Evolutionary conservation across 92 coral and sea anemone species (phyloP).

Genomic region (Anthopleura xanthogrammica): DNA sequence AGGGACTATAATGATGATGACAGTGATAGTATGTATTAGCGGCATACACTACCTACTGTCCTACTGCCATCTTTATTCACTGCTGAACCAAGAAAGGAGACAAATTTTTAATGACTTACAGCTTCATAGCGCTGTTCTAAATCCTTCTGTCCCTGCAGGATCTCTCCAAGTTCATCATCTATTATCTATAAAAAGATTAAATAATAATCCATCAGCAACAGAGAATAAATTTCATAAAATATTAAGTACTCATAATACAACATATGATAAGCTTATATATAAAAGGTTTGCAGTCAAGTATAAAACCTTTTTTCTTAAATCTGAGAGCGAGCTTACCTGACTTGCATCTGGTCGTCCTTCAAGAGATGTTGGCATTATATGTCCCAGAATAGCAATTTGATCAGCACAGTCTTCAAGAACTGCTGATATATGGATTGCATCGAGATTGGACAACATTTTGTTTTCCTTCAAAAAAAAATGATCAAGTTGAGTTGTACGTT

Average conservation of each 20-base stretch:
- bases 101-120: slow-evolving; percentile 51
- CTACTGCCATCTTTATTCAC: background rate
- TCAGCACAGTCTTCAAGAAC: slow-evolving; percentile 96
- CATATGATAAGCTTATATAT: no score
- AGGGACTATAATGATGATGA: background rate
- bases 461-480: background rate
- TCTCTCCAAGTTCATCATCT: slow-evolving; percentile 91
- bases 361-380: slow-evolving; percentile 87
- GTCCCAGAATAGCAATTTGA: slow-evolving; percentile 93
- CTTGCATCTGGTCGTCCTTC: slow-evolving; percentile 87
- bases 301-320: background rate
- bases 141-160: slow-evolving; percentile 87
- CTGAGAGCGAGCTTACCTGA: slow-evolving; percentile 35
- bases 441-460: slow-evolving; percentile 80
- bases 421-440: slow-evolving; percentile 85
- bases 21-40: background rate
- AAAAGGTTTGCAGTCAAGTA: background rate
- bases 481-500: background rate
- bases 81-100: no score
- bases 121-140: slow-evolving; percentile 83
- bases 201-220: no score
- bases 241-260: background rate
- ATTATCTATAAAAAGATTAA: slow-evolving; percentile 62
- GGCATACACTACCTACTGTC: background rate
- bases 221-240: background rate